Base-by-base conservation (phyloP, 2,797 vertebrate genomes). In the Aythya fuligula region DNA sequence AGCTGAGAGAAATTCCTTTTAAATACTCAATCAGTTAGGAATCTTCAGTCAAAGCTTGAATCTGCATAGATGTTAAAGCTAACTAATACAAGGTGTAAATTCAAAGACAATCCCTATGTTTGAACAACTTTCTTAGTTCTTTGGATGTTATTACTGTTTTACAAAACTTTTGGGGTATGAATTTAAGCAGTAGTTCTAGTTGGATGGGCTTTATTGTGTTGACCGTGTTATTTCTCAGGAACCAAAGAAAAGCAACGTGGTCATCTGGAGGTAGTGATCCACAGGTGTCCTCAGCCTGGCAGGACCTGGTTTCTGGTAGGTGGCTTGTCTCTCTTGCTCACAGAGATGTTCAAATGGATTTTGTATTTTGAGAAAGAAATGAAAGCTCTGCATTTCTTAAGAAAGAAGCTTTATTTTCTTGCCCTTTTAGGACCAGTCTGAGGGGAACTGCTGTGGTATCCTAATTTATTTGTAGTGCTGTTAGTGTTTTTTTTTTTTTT, bases 251-350 rank as follows among this genome's bases (percentile, higher is more conserved):
- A 30, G 18, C 4, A 9, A 66, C 14, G 18, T 3, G 5, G 5
- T 30, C 1, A 2, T 2, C 7, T 0, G 15, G 34, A 39, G 34
- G 24, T 5, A 20, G 11, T 47, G 45, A 47, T 47, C 38, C 5
- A 0, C 0, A 4, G 20, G 21, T 2, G 12, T 7, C 34, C 13
- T 0, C 1, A 57, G 18, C 6, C 2, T 1, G 5, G 34, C 16
- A 28, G 21, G 49, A 69, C 11, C 32, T 47, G 20, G 5, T 32
- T 72, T 39, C 69, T 51, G 94, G 91, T 91, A 93, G 6, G 78
- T 84, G 60, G 3, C 11, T 80, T 67, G 12, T 72, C 9, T 71
- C 4, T 19, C 12, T 57, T 70, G 6, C 9, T 43, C 3, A 6
- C 2, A 18, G 43, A 11, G 22, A 24, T 3, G 0, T 7, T 67